phyloP scores from a whole-genome alignment of 2,113 vertebrate genomes.

The Gavia stellata region DNA sequence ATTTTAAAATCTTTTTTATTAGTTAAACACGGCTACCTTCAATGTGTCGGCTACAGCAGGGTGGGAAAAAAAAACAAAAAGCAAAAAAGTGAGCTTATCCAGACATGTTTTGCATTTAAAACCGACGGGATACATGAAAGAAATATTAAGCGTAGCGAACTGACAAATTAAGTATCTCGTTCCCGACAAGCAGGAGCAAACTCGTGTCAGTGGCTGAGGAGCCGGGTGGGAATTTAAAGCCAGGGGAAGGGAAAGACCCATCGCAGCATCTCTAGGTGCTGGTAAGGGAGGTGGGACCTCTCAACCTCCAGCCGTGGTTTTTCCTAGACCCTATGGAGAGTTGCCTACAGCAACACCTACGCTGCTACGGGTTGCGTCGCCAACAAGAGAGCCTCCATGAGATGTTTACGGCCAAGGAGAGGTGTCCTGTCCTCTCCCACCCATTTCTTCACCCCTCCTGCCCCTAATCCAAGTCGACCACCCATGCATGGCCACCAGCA shows the following conservation, averaged over 20 bases:
- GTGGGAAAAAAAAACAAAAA: neutral
- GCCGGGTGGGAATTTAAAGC: neutral
- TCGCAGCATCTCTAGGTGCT: neutral
- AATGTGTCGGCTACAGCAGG: neutral
- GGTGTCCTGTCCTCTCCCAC: neutral
- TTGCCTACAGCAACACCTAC: neutral
- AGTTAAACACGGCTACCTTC: neutral
- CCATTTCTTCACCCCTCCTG: neutral
- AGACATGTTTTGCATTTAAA: constrained; percentile 21
- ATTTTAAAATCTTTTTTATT: constrained; percentile 23
- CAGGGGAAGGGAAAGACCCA: neutral
- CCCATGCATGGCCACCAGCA: neutral
- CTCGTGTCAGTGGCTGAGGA: neutral
- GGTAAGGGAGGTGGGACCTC: neutral
- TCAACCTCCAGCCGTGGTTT: neutral
- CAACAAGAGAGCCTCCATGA: neutral
- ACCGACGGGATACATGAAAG: neutral
- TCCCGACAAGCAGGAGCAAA: neutral
- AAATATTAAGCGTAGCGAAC: constrained; percentile 13
- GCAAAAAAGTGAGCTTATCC: neutral
- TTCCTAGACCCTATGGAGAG: neutral
- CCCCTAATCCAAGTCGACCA: neutral
- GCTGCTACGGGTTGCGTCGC: fast-evolving
- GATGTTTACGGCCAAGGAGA: neutral
- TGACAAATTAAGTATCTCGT: neutral